Conservation (phyloP, 2,113 vertebrate species). For the Mastomys coucha region DNA sequence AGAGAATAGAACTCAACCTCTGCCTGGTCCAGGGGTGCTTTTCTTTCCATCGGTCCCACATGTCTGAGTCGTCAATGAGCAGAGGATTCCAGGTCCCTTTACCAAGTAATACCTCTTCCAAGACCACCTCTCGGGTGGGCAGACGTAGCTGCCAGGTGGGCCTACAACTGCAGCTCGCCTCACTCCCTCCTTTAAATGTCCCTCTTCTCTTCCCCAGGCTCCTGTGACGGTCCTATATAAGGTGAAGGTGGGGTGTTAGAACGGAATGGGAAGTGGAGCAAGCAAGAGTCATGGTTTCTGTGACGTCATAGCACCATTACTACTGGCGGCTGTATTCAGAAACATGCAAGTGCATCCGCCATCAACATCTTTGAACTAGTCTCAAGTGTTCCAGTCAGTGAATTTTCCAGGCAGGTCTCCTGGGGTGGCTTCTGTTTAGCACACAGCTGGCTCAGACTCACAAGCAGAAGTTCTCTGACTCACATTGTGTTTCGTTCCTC, state of each 20-base stretch:
- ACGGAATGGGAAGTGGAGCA: background rate
- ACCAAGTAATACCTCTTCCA: background rate
- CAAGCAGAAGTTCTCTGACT: conserved; percentile 84
- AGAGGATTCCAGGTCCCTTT: background rate
- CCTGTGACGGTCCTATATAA: background rate
- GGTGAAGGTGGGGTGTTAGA: background rate
- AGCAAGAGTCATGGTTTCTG: conserved; percentile 58
- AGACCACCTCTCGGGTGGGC: background rate
- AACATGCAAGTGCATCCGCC: conserved; percentile 65
- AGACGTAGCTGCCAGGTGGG: no score
- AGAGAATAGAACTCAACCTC: conserved; percentile 80
- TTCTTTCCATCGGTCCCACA: conserved; percentile 88
- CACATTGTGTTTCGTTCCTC: conserved; percentile 74
- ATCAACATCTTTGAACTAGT: conserved; percentile 54
- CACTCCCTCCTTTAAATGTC: background rate
- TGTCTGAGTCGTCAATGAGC: conserved; percentile 48
- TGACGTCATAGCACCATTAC: conserved; percentile 32
- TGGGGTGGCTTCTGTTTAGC: conserved; percentile 61
- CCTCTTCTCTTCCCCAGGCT: background rate
- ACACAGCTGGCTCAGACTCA: conserved; percentile 84
- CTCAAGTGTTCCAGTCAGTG: conserved; percentile 85
- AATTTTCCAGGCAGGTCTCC: conserved; percentile 83
- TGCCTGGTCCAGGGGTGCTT: conserved; percentile 85
- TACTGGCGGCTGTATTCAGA: conserved; percentile 30
- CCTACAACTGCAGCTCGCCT: background rate